Evolutionary conservation across 2,113 vertebrate genomes (phyloP), one percentile per base, ranked within the genome.

Genomic region (Casuarius casuarius): DNA sequence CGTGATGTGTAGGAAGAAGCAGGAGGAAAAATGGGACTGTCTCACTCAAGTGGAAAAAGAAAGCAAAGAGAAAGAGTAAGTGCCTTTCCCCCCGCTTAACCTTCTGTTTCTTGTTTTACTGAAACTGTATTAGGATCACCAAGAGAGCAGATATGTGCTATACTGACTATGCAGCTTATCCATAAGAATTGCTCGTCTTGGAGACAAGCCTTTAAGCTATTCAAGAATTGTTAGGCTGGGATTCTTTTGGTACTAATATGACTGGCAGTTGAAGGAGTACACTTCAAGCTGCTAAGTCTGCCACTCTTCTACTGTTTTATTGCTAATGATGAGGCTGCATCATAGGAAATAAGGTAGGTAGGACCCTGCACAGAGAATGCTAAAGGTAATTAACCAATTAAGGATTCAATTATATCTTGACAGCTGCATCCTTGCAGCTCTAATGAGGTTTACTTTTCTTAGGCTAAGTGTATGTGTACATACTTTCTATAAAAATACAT

Each of bases 41-140:
- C 97, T 99, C 83, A 99, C 99, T 84, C 98, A 99, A 87, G 98
- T 99, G 93, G 99, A 99, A 85, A 99, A 99, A 93, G 98, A 99
- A 91, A 98, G 98, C 22, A 99, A 99, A 97, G 99, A 99, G 40
- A 99, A 99, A 97, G 99, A 99, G 99, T 99, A 95, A 98, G 99
- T 98, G 49, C 87, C 19, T 54, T 74, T 91, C 61, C 46, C 74
- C 3, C 16, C 16, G 6, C 56, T 48, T 72, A 1, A 3, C 82
- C 66, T 72, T 79, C 42, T 12, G 2, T 54, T 90, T 87, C n/a
- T 42, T n/a, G 13, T 67, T 93, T 66, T 86, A 59, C 46, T 28
- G 42, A 2, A 0, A 8, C 56, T 86, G 58, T 42, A 40, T 29
- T 20, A 28, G 38, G 42, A 35, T 42, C 62, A 18, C 38, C 25